Percentiles rank a stretch among this genome's conserved stretches.
Conservation (phyloP, 2,797 vertebrate genomes). For the Buphagus erythrorhynchus region DNA sequence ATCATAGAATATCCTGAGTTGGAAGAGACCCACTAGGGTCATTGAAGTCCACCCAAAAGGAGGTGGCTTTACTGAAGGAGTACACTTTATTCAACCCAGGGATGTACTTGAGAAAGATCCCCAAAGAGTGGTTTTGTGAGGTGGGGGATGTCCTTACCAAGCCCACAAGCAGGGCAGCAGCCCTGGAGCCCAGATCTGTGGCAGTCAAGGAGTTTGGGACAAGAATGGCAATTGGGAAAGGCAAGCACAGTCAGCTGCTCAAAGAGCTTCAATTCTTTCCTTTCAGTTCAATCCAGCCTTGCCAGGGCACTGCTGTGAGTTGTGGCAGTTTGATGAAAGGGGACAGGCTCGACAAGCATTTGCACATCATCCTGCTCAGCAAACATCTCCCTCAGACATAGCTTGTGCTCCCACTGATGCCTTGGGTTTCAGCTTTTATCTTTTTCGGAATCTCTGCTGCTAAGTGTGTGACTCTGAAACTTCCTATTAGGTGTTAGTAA, state of each 20-base stretch:
- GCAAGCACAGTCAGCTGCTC: background rate
- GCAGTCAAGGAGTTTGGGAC: background rate
- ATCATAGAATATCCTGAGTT: background rate
- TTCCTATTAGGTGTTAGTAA: too few relatives aligned
- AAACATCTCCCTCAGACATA: background rate
- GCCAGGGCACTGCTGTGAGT: background rate
- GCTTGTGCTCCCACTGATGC: background rate
- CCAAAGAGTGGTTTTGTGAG: background rate
- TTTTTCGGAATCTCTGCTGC: too few relatives aligned
- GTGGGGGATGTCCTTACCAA: background rate
- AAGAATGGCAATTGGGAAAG: background rate
- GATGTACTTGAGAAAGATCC: background rate
- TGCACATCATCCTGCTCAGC: accelerated
- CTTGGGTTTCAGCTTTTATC: too few relatives aligned
- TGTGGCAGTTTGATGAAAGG: background rate
- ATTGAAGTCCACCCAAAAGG: background rate
- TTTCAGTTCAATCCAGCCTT: background rate
- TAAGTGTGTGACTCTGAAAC: too few relatives aligned
- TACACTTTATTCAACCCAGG: background rate
- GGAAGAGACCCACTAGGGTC: background rate
- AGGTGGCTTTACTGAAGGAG: background rate
- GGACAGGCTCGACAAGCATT: background rate
- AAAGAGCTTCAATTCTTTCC: background rate
- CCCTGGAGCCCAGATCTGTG: background rate
- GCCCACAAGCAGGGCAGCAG: background rate